Conservation (phyloP, 2,797 vertebrate genomes). For the Lithobates sylvaticus region DNA sequence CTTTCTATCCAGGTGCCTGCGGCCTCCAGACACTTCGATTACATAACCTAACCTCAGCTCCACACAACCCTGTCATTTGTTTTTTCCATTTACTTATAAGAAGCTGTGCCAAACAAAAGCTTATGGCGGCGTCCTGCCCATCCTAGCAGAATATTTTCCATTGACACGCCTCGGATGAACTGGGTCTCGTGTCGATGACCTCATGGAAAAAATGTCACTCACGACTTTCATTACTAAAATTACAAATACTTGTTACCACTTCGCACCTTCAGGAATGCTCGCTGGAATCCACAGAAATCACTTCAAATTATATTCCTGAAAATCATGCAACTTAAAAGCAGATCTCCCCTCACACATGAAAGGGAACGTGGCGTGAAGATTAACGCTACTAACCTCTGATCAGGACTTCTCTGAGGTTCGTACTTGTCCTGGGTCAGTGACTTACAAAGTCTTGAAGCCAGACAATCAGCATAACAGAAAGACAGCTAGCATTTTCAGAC, state of each 20-base stretch:
- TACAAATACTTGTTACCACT: conserved; percentile 17
- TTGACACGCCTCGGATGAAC: conserved; percentile 29
- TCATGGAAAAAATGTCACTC: conserved; percentile 41
- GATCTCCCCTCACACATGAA: too few species aligned
- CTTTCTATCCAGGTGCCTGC: not conserved
- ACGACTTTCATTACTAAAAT: not conserved
- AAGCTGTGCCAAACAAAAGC: conserved; percentile 33
- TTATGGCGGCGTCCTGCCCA: not conserved
- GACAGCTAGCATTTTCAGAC: too few species aligned
- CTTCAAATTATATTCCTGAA: too few species aligned
- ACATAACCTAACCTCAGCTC: conserved; percentile 10
- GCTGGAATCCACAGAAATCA: not conserved
- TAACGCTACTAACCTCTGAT: too few species aligned
- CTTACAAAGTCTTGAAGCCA: too few species aligned
- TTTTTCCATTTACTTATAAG: conserved; percentile 28
- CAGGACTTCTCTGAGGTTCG: too few species aligned
- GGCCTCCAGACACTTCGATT: not conserved
- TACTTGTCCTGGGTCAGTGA: too few species aligned
- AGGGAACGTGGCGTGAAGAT: too few species aligned
- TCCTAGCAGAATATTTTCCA: conserved; percentile 45
- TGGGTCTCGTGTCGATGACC: conserved; percentile 19
- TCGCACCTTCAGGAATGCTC: conserved; percentile 33
- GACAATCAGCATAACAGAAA: too few species aligned
- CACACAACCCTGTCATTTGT: conserved; percentile 9
- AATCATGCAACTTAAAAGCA: too few species aligned